Base-by-base conservation (phyloP, 30 jellyfish, hydroid and myxozoan genomes). In the Thelohanellus kitauei region DNA sequence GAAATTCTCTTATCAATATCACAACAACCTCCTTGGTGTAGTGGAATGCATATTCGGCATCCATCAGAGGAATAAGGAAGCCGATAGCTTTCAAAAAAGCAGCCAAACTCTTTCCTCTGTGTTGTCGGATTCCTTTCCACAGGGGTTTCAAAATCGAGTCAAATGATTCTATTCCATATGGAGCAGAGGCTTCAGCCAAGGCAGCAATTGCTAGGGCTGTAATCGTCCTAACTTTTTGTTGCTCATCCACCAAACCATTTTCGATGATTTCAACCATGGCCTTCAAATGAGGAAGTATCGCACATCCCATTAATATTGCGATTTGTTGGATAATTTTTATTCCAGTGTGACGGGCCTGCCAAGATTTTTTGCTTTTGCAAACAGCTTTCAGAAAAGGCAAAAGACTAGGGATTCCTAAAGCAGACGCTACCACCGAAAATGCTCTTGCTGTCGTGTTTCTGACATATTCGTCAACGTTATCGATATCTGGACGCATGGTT, bases 301-400 rank as follows among this genome's bases (percentile, higher is more conserved):
- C 99, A 58, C 99, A 82, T 0, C 99, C 99, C 90, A 82, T 58
- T 51, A 82, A 51, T 34, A 82, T 82, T 32, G 99, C 99, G 22
- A 82, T 82, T 47, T 82, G 99, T 67, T 82, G 99, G 52, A 82
- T 88, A 54, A 82, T 82, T 45, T 82, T 82, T 55, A 82, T 82
- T 27, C 99, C 99, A 32, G 99, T 82, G 53, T 82, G 99, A 19
- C 99, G 69, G 32, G 99, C 99, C 37, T 82, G 99, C 99, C 99
- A 82, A 18, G 99, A 82, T 46, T 82, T 82, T 42, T 82, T 82
- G 41, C 99, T 82, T 48, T 82, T 82, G 60, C 99, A 82, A 13
- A 82, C 99, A 43, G 99, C 99, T 41, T 82, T 82, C 44, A 82
- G 58, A 59, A 82, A 82, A 9, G 99, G 99, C 57, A 82, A 48